Evolutionary conservation across 2,888 invertebrate genomes (phyloP), one percentile per base, ranked within the genome.

Genomic region (Andrena praecox): DNA sequence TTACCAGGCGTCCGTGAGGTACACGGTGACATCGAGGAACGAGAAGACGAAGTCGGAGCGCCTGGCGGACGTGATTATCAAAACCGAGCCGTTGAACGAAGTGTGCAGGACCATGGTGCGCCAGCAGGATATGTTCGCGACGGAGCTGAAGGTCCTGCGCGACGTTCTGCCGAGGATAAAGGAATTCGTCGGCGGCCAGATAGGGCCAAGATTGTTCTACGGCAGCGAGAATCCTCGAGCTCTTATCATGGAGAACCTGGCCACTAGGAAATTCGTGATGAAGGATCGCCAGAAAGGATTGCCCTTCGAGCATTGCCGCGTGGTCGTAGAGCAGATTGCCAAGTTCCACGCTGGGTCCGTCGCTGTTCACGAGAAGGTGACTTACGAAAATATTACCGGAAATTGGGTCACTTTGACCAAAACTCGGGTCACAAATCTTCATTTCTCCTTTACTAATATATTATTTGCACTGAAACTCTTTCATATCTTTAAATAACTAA

Each of bases 311-410:
- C 88, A 91, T 8, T 82, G 86, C 6, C 12, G 73, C 0, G 64
- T 88, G 71, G 81, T 83, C 0, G 76, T 91, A 0, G 67, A 87
- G 56, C 80, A 68, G 4, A 29, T 91, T n/a, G 91, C 91, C 7
- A 87, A 75, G 42, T 82, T 89, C 48, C 91, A 91, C 74, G 91
- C 91, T 4, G 90, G 87, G 1, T 89, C 91, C 0, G 86, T 91
- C 7, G 85, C 85, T 6, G 24, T 88, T 31, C 73, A 60, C 16
- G 91, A 91, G 75, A 78, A 80, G 77, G 91, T 90, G 56, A 27
- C 0, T 42, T 12, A 12, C 27, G 20, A 33, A 0, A 20, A 27
- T 56, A 8, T 54, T 54, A 59, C 8, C 20, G 20, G 24, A 16
- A 29, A 27, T 2, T 35, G 35, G 10, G 10, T 10, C 10, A 10